Evolutionary conservation across 2,888 invertebrate species (phyloP).

Genomic region (Ariolimax columbianus): DNA sequence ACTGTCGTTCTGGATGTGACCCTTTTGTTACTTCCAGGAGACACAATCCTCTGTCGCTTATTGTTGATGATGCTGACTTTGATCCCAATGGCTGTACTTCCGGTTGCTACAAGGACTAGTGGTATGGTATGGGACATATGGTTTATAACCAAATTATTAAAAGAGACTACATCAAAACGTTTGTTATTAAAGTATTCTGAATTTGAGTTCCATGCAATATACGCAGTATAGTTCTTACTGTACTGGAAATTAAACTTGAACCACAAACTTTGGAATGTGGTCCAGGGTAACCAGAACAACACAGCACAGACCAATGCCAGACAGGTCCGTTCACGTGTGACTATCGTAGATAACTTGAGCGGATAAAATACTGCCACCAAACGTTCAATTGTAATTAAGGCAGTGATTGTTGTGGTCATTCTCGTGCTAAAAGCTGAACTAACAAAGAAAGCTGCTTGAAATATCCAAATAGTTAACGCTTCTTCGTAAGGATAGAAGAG

Average conservation of each 20-base stretch:
- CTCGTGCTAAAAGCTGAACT: background rate
- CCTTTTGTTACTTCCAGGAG: background rate
- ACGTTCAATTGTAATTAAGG: background rate
- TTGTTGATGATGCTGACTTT: background rate
- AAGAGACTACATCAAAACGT: background rate
- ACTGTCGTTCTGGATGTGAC: background rate
- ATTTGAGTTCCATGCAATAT: too few species aligned
- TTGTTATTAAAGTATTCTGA: background rate
- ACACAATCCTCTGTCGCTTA: background rate
- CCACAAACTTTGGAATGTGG: constrained; percentile 13
- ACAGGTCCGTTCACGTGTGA: background rate
- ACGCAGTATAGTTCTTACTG: too few species aligned
- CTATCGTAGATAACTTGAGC: background rate
- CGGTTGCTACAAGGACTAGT: background rate
- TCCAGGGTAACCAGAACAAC: background rate
- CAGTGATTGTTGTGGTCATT: background rate
- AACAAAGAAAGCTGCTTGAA: background rate
- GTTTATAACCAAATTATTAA: background rate
- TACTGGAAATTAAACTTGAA: background rate
- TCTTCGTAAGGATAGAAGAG: background rate
- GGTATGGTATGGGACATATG: background rate
- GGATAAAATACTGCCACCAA: background rate
- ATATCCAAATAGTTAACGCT: background rate
- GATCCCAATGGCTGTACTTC: background rate
- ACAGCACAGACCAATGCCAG: background rate